Evolutionary conservation across 1,140 invertebrate genomes (phyloP), one percentile per base, ranked within the genome.

Genomic region (Latrodectus geometricus): DNA sequence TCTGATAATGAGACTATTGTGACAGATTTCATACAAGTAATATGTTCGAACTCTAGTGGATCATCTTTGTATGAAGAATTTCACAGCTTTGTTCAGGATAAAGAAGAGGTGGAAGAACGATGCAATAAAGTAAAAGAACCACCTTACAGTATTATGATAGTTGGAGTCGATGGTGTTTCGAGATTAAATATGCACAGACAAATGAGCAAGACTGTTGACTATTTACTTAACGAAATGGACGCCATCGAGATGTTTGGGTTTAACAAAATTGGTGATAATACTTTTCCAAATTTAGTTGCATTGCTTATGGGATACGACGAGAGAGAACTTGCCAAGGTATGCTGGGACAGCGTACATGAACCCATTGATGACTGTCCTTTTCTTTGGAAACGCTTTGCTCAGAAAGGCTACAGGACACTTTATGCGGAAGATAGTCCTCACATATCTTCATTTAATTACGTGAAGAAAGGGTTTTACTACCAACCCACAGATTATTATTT

Each of bases 401-500:
- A 83, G 48, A 12, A 65, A 66, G 88, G 88, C 7, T 87, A 88
- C 90, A 93, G 94, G 0, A 97, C 97, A 0, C 94, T 94, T 4
- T 95, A 95, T 83, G 95, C 93, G 0, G 96, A 97, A 92, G 96
- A 98, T 90, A 92, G 92, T 9, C 93, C 94, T 0, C 90, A 91
- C 35, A 94, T 97, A 35, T 94, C 94, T 3, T 94, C 95, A 0
- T 97, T 97, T 89, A 97, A 97, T 90, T 97, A 95, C 89, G 89
- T 94, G 8, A 96, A 95, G 90, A 91, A 92, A 66, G 96, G 96
- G 0, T 98, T 98, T 90, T 91, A 93, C 11, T 91, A 94, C 35
- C 94, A 93, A 35, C 96, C 97, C 0, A 95, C 95, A 0, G 95
- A 97, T 90, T 97, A 96, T 89, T 97, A 96, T 89, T 92, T 95